phyloP scores from a whole-genome alignment of 2,113 vertebrate species.

The Carassius carassius region DNA sequence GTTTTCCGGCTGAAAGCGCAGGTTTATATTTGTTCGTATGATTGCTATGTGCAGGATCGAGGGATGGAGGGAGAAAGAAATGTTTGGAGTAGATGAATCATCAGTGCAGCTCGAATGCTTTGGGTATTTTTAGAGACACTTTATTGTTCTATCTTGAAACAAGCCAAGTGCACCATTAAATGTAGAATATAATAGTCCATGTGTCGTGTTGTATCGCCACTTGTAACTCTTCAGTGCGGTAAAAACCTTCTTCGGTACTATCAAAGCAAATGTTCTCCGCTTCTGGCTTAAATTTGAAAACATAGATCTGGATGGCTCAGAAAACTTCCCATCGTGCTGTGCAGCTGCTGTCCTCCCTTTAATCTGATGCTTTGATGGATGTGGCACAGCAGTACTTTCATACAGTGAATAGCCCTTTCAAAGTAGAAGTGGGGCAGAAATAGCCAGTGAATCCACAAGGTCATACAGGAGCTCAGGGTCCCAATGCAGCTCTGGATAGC shows the following conservation, averaged over 20 bases:
- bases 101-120: slow-evolving; percentile 35
- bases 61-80: slow-evolving; percentile 10
- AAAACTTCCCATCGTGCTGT: slow-evolving; percentile 46
- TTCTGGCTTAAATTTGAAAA: slow-evolving; percentile 59
- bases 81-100: slow-evolving; percentile 56
- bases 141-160: slow-evolving; percentile 55
- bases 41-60: slow-evolving; percentile 18
- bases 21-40: slow-evolving; percentile 31
- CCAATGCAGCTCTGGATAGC: slow-evolving; percentile 39
- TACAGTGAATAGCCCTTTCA: slow-evolving; percentile 61
- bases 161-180: slow-evolving; percentile 45
- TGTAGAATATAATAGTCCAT: slow-evolving; percentile 45
- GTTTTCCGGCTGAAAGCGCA: slow-evolving; percentile 43
- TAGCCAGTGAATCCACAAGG: slow-evolving; percentile 73
- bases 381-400: slow-evolving; percentile 60
- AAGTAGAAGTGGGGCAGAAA: slow-evolving; percentile 69
- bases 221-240: neutral
- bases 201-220: slow-evolving; percentile 1
- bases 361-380: slow-evolving; percentile 69
- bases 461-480: slow-evolving; percentile 65
- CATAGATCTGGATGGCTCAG: slow-evolving; percentile 32
- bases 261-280: slow-evolving; percentile 59
- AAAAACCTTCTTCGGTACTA: neutral
- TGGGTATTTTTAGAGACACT: slow-evolving; percentile 44
- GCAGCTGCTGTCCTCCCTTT: slow-evolving; percentile 54